These are phyloP conservation scores for Torymus auratus DNA, from an alignment of 2,888 invertebrate species.

Conservation along the genomic window DNA sequence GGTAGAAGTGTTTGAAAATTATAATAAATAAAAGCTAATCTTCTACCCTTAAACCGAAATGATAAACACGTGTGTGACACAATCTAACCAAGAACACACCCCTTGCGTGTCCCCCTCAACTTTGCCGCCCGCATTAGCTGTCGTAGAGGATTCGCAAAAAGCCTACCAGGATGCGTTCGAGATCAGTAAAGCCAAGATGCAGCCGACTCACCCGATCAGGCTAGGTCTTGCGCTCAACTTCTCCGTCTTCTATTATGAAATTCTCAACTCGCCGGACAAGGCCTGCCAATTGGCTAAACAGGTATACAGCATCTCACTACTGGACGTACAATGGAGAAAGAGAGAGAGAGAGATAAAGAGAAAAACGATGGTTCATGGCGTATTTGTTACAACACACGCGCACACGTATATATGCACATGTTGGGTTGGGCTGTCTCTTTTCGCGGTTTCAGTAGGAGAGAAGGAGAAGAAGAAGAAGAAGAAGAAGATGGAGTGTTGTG, in stretches of 20 bases:
- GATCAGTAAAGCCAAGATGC: constrained; percentile 97
- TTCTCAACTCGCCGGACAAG: constrained; percentile 83
- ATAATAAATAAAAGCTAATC: too few species aligned
- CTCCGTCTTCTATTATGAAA: constrained; percentile 89
- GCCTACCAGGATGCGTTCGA: constrained; percentile 98
- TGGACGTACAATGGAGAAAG: background rate
- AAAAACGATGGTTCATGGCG: constrained; percentile 48
- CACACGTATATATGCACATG: background rate
- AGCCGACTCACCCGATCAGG: constrained; percentile 98
- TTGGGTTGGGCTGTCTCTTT: too few species aligned
- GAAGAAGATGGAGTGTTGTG: too few species aligned
- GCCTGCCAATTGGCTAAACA: constrained; percentile 83
- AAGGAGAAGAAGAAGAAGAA: too few species aligned
- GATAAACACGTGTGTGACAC: too few species aligned
- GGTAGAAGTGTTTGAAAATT: too few species aligned
- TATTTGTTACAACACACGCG: constrained; percentile 5
- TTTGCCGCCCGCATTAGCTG: constrained; percentile 80
- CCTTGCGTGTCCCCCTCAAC: too few species aligned
- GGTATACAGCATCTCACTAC: constrained; percentile 72
- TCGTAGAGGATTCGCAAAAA: constrained; percentile 96
- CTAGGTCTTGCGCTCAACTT: constrained; percentile 95
- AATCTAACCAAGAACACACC: too few species aligned
- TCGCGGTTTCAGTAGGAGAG: too few species aligned
- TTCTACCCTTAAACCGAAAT: too few species aligned
- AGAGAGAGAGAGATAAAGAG: background rate